A percentile compares a stretch with the other conserved stretches of the same genome.
These are phyloP conservation scores for Hypomecis punctinalis DNA, from an alignment of 2,888 invertebrate species.

Conservation along the genomic window DNA sequence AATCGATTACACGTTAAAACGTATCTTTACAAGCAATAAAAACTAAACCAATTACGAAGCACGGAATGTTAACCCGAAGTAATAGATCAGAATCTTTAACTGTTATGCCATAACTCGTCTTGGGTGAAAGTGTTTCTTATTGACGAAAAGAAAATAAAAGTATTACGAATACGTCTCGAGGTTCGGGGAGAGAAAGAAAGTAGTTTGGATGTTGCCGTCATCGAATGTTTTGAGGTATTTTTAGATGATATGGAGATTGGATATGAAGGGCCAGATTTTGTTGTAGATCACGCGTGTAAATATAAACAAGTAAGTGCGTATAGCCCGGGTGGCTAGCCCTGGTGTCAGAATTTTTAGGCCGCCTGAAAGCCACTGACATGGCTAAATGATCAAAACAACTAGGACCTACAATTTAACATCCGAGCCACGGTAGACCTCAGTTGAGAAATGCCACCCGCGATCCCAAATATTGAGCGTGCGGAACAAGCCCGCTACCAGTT, in stretches of 20 bases:
- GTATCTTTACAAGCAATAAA: not conserved
- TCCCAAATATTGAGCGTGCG: too few species aligned
- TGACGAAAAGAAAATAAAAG: slow-evolving; percentile 44
- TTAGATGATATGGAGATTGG: not conserved
- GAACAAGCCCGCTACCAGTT: too few species aligned
- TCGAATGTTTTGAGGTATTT: not conserved
- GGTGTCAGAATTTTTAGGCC: too few species aligned
- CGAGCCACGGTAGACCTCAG: too few species aligned
- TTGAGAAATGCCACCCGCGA: too few species aligned
- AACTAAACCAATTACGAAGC: not conserved
- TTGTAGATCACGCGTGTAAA: too few species aligned
- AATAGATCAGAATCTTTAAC: slow-evolving; percentile 25
- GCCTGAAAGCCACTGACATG: too few species aligned
- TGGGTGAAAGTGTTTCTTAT: slow-evolving; percentile 44
- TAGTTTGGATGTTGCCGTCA: not conserved
- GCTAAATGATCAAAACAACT: too few species aligned
- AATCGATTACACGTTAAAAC: not conserved
- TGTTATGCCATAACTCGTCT: slow-evolving; percentile 25
- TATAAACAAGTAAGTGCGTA: too few species aligned
- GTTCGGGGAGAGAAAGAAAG: slow-evolving; percentile 21
- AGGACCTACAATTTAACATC: too few species aligned
- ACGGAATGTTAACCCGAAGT: slow-evolving; percentile 8
- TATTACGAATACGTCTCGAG: slow-evolving; percentile 25
- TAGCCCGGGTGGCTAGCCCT: too few species aligned
- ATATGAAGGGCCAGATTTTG: too few species aligned